Evolutionary conservation across 2,888 invertebrate species (phyloP), one percentile per base, ranked within the genome.

Genomic region (Acanthacorydalis orientalis): DNA sequence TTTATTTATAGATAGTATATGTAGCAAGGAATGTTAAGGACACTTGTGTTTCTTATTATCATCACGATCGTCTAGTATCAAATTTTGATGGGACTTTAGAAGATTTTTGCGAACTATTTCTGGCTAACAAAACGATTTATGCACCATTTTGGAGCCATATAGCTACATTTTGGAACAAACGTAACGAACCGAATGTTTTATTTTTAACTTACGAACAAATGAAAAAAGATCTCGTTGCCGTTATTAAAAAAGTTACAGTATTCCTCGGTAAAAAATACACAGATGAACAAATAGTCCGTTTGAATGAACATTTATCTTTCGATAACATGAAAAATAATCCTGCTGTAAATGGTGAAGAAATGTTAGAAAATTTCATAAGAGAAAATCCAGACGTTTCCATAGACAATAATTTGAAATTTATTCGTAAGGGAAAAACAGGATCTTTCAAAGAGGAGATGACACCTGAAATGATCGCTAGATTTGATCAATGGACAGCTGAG

Each of bases 21-120:
- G 74, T 80, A 0, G 72, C 74, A 0, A 68, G 83, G 51, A 79
- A 83, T 56, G 75, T 80, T 0, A 75, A 80, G 52, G 83, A 82
- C 56, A 74, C 75, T 0, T 69, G 71, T 1, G 73, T 81, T 1
- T 81, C 81, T 0, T 77, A 74, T 53, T 81, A 70, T 57, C 75
- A 77, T 55, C 69, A 80, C 43, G 74, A 75, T 56, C 72, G 69
- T 49, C 68, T 77, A 57, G 60, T 74, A 11, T 61, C 68, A 12
- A 60, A 72, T 0, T 64, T 71, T 54, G 63, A 63, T 11, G 68
- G 71, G 0, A 64, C 61, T 1, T 69, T 77, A 43, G 59, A 63
- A 1, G 60, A 68, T 33, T 77, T 75, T 55, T 75, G 74, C 63
- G 69, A 73, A 12, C 68, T 73, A 1, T 77, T 77, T 52, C 63